phyloP scores from a whole-genome alignment of 2,888 invertebrate genomes.

The Acholoe squamosa region DNA sequence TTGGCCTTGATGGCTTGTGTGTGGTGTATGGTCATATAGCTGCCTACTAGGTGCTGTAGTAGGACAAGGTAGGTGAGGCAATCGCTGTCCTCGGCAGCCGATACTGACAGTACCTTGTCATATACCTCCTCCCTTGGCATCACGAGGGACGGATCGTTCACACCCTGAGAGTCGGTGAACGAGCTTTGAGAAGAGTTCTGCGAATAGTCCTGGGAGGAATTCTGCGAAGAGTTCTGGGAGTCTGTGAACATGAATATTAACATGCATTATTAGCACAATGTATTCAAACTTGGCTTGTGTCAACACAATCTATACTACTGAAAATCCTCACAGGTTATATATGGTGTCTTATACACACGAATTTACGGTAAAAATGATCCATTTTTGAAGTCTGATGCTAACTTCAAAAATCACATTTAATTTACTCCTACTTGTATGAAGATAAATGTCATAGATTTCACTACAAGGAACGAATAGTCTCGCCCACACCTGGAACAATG shows the following conservation, averaged over 20 bases:
- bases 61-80: conserved; percentile 28
- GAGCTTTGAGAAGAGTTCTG: conserved; percentile 19
- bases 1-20: background rate
- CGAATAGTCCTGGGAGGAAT: background rate
- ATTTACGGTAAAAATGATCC: background rate
- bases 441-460: too few species aligned
- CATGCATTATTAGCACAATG: too few species aligned
- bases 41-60: background rate
- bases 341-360: too few species aligned
- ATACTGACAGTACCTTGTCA: background rate
- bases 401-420: too few species aligned
- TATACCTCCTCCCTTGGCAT: conserved; percentile 1
- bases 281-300: too few species aligned
- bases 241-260: background rate
- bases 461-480: too few species aligned
- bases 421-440: background rate
- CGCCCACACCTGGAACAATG: too few species aligned
- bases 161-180: background rate
- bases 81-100: background rate
- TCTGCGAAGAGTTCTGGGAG: background rate
- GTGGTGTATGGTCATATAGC: conserved; percentile 34
- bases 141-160: background rate
- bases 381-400: too few species aligned
- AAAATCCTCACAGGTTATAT: too few species aligned
- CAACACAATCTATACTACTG: too few species aligned